Evolutionary conservation across 2,797 vertebrate genomes (phyloP).

Genomic region (Pempheris klunzingeri): DNA sequence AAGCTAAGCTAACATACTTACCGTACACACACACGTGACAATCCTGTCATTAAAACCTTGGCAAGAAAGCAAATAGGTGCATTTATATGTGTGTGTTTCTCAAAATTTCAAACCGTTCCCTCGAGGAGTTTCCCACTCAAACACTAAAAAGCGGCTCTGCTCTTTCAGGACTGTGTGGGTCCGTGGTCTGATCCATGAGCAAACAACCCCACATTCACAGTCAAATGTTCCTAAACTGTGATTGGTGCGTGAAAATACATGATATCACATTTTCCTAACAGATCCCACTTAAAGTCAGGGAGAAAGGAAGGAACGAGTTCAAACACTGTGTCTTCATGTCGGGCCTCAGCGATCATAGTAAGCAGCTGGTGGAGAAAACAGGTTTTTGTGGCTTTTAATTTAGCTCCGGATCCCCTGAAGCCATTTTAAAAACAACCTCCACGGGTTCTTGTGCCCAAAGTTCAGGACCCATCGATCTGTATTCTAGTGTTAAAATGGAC

Average conservation of each 20-base stretch:
- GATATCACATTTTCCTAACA: neutral
- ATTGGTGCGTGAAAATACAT: neutral
- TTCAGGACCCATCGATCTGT: slow-evolving; percentile 38
- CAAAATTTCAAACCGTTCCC: slow-evolving; percentile 1
- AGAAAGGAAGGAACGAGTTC: neutral
- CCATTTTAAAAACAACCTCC: slow-evolving; percentile 7
- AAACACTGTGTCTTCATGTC: neutral
- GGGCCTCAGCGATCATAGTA: neutral
- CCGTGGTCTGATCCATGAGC: neutral
- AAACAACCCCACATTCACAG: slow-evolving; percentile 5
- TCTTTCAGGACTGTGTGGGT: neutral
- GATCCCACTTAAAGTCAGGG: neutral
- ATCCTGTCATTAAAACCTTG: too few species aligned
- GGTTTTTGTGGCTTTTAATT: slow-evolving; percentile 12
- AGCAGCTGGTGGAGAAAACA: neutral
- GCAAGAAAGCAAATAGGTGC: neutral
- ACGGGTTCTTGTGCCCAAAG: neutral
- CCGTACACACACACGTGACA: too few species aligned
- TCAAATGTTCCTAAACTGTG: neutral
- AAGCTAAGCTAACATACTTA: neutral
- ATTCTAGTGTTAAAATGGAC: slow-evolving; percentile 46
- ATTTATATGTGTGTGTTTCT: neutral
- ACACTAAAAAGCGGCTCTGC: neutral
- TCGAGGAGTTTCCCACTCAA: neutral
- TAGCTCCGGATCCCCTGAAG: neutral